Conservation (phyloP, 1,140 invertebrate species). For the Zaprionus inermis region DNA sequence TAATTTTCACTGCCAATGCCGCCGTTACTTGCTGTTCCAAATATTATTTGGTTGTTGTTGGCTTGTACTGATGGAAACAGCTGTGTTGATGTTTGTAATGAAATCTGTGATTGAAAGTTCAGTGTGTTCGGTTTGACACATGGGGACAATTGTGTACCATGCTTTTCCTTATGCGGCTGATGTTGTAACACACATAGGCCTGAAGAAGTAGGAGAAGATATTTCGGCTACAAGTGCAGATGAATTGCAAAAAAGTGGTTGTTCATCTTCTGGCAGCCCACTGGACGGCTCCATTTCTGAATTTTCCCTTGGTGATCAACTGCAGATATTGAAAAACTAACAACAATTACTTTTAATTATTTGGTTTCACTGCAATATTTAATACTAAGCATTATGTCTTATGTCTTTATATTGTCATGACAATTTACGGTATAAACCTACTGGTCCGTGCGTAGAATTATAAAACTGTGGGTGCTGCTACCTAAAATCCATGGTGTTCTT, state of each 20-base stretch:
- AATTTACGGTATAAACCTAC: background rate
- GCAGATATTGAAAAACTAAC: background rate
- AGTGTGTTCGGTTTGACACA: conserved; percentile 55
- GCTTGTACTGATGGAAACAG: conserved; percentile 26
- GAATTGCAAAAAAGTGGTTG: conserved; percentile 56
- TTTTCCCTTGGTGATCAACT: background rate
- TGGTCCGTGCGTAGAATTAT: background rate
- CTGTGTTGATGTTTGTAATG: conserved; percentile 35
- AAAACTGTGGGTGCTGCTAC: background rate
- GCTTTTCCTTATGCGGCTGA: background rate
- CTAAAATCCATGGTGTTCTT: background rate
- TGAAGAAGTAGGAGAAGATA: conserved; percentile 1
- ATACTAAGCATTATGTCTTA: background rate
- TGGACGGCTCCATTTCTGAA: conserved; percentile 76
- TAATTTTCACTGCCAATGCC: conserved; percentile 39
- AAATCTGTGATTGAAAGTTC: conserved; percentile 34
- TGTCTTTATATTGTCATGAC: conserved; percentile 1
- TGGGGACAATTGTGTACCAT: conserved; percentile 17
- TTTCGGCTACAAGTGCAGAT: conserved; percentile 12
- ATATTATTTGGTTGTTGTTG: conserved; percentile 35
- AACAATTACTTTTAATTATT: background rate
- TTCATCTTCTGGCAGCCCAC: conserved; percentile 63
- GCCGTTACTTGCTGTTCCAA: conserved; percentile 26
- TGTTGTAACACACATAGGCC: conserved; percentile 10
- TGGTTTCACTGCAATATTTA: background rate